phyloP scores from a whole-genome alignment of 2,888 invertebrate genomes.

The Alentia gelatinosa region DNA sequence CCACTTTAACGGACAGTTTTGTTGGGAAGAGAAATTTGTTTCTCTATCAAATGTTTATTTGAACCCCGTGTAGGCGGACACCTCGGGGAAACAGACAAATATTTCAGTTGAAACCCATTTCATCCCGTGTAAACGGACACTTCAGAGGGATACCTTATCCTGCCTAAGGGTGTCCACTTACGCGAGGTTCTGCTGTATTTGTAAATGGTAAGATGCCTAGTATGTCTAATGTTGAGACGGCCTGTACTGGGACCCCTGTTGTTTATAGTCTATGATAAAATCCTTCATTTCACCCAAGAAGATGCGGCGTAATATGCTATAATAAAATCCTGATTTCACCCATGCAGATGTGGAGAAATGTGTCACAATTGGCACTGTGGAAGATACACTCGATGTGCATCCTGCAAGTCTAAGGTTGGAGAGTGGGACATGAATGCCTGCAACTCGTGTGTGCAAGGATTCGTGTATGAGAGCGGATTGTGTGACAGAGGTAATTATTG shows the following conservation, averaged over 20 bases:
- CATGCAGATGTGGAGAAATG: constrained; percentile 9
- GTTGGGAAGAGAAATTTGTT: no score
- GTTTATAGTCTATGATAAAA: background rate
- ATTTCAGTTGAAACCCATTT: no score
- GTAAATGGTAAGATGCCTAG: background rate
- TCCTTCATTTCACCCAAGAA: background rate
- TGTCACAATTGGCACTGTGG: background rate
- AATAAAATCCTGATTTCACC: background rate
- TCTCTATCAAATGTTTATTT: no score
- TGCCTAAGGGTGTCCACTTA: background rate
- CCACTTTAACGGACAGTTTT: no score
- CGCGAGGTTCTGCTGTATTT: background rate
- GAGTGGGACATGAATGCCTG: constrained; percentile 18
- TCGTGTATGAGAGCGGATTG: background rate
- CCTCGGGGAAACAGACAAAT: no score
- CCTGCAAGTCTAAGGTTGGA: background rate
- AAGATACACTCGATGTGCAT: background rate
- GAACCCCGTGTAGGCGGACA: no score
- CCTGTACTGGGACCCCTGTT: background rate
- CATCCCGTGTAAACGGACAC: no score
- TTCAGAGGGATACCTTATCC: background rate
- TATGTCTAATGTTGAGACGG: background rate
- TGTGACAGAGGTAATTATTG: background rate
- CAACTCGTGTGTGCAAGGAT: background rate
- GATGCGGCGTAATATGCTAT: background rate